A percentile compares a stretch with the other conserved stretches of the same genome.
phyloP scores from a whole-genome alignment of 1,140 invertebrate genomes.

The Phymorhynchus buccinoides region DNA sequence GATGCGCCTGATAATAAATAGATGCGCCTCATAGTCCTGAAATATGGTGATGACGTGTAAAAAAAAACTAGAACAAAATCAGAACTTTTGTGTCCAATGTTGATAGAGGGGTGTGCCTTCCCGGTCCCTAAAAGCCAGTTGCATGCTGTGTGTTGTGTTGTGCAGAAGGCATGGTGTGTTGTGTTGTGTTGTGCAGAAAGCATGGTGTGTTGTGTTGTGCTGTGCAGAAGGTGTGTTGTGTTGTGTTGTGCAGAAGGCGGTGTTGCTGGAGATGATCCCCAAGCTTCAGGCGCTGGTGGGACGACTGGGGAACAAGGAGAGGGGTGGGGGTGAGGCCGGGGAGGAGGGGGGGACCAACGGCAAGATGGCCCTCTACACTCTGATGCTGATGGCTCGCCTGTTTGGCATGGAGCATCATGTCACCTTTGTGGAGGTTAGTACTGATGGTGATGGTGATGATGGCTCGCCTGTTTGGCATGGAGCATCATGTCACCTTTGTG shows the following conservation, averaged over 20 bases:
- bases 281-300: conserved; percentile 76
- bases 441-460: no score
- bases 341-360: conserved; percentile 77
- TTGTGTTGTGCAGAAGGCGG: conserved; percentile 64
- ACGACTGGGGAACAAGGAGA: conserved; percentile 73
- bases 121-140: not conserved
- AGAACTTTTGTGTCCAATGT: no score
- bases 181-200: no score
- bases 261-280: conserved; percentile 79
- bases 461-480: not conserved
- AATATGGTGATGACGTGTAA: no score
- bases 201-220: no score
- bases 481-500: not conserved
- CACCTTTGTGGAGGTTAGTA: conserved; percentile 64
- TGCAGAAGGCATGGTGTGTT: not conserved
- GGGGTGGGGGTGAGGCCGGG: not conserved
- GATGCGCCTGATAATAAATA: no score
- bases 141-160: not conserved
- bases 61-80: no score
- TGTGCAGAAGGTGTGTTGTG: conserved; percentile 5
- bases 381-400: conserved; percentile 85
- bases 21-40: no score
- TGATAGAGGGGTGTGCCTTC: not conserved
- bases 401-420: conserved; percentile 73
- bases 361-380: conserved; percentile 85